Evolutionary conservation across 2,888 invertebrate species (phyloP).

Genomic region (Philaethria dido): DNA sequence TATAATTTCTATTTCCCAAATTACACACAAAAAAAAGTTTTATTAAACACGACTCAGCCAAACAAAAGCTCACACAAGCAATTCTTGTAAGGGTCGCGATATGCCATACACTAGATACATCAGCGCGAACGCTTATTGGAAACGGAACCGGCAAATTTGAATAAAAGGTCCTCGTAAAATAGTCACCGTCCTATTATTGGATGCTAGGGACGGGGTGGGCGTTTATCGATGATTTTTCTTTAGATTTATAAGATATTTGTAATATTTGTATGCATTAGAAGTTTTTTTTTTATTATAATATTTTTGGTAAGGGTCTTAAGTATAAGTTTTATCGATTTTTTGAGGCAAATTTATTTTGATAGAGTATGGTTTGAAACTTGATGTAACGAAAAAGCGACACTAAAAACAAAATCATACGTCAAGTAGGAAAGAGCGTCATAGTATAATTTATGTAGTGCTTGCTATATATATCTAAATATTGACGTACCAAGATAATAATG

Average conservation of each 20-base stretch:
- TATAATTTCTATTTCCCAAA: too few species aligned
- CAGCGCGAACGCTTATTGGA: constrained; percentile 70
- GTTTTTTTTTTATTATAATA: constrained; percentile 12
- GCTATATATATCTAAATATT: too few species aligned
- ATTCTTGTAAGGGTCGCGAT: constrained; percentile 57
- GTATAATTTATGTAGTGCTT: too few species aligned
- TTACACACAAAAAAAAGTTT: not conserved
- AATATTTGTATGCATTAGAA: constrained; percentile 26
- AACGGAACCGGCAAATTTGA: constrained; percentile 75
- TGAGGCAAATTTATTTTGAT: too few species aligned
- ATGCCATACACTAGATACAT: constrained; percentile 53
- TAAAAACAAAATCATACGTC: too few species aligned
- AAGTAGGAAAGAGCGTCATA: too few species aligned
- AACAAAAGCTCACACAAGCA: constrained; percentile 43
- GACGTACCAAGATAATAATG: too few species aligned
- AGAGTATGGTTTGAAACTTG: too few species aligned
- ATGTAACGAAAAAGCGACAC: too few species aligned
- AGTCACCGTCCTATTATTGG: constrained; percentile 75
- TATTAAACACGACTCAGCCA: constrained; percentile 23
- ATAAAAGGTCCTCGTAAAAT: constrained; percentile 80
- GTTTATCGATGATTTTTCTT: constrained; percentile 45
- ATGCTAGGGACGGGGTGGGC: constrained; percentile 54
- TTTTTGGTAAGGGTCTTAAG: not conserved
- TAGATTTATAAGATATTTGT: constrained; percentile 16
- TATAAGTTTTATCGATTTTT: not conserved